Evolutionary conservation across 2,113 vertebrate species (phyloP).

Genomic region (Phoenicopterus ruber): DNA sequence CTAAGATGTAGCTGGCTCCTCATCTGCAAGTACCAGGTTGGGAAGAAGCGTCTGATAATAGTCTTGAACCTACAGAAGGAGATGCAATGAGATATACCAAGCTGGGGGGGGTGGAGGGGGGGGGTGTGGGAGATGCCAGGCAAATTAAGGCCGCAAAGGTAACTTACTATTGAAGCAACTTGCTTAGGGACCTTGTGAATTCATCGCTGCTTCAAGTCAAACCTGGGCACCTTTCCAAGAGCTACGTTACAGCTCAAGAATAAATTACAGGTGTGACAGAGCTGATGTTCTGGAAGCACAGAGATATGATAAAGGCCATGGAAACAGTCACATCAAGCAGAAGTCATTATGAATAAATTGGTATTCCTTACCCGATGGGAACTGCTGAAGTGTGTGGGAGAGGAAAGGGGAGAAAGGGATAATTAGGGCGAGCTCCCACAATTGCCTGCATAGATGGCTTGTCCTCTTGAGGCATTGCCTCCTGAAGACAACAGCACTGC

Average conservation of each 20-base stretch:
- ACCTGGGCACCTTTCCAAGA: conserved; percentile 47
- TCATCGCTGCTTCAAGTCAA: conserved; percentile 30
- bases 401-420: background rate
- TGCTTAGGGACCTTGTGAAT: conserved; percentile 33
- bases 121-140: background rate
- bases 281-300: conserved; percentile 30
- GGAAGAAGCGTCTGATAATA: background rate
- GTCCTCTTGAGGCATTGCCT: background rate
- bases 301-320: conserved; percentile 10
- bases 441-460: background rate
- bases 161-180: conserved; percentile 7
- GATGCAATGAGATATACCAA: background rate
- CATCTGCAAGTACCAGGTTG: background rate
- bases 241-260: background rate
- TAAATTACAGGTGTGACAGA: conserved; percentile 63
- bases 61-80: background rate
- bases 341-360: conserved; percentile 36
- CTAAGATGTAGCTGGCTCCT: background rate
- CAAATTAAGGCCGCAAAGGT: conserved; percentile 12
- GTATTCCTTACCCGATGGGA: background rate
- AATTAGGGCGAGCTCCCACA: background rate
- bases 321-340: conserved; percentile 21
- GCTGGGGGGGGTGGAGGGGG: too few species aligned
- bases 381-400: background rate
- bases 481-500: background rate